Base-by-base conservation (phyloP, 2,113 vertebrate species). In the Epinephelus fuscoguttatus region DNA sequence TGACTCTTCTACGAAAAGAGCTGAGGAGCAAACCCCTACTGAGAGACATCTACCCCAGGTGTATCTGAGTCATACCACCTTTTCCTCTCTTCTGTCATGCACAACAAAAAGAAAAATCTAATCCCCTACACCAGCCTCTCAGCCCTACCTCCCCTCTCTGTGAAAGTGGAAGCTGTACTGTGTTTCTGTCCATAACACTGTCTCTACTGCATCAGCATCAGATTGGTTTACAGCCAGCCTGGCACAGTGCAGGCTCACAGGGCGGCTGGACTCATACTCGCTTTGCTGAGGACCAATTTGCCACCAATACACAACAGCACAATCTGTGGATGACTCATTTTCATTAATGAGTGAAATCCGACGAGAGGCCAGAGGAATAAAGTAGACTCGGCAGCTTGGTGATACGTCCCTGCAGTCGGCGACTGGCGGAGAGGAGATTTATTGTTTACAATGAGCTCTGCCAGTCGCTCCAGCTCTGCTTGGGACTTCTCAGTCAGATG, bases 201-300 rank as follows among this genome's bases (percentile, higher is more conserved):
- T 89, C 88, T 93, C 87, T 81, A 87, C 91, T 90, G 93, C 94
- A 93, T 93, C 94, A 92, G 94, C 91, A 89, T 89, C 89, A 86
- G 89, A 93, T 94, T 91, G 90, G 73, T 92, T 93, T 94, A 92
- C 91, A 89, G 89, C 85, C 89, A 84, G 80, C 84, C 84, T 90
- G 91, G 90, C 88, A 92, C 80, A 55, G 80, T 78, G 75, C 84
- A 82, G 70, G 61, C 79, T 87, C 82, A 68, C 75, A 84, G 85
- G 88, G 71, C 4, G 62, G 66, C 92, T 86, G 83, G 70, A 84
- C 77, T 76, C 83, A 23, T 6, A 52, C 62, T 78, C 63, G 1
- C 63, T 45, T 76, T 86, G 67, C 77, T 45, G 59, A 85, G 67
- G 67, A 83, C 76, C 84, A 70, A 72, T 85, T 87, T 81, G 37